These are phyloP conservation scores for Odocoileus virginianus DNA, from an alignment of 2,113 vertebrate species.

Conservation along the genomic window DNA sequence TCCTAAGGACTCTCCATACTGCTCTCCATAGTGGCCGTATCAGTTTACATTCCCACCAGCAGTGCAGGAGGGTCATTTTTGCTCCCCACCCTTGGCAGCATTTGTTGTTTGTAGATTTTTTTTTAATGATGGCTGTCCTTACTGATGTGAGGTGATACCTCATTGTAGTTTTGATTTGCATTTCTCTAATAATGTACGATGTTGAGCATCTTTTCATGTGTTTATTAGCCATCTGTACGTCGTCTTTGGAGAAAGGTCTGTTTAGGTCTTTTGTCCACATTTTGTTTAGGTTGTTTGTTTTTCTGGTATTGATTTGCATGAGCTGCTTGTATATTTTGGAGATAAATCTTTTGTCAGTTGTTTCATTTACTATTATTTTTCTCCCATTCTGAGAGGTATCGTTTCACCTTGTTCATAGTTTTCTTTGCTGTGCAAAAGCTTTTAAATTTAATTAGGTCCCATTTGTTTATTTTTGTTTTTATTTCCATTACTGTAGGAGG, in stretches of 20 bases:
- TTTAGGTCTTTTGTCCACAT: not conserved
- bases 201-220: not conserved
- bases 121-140: not conserved
- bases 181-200: not conserved
- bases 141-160: not conserved
- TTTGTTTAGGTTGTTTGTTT: not conserved
- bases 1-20: not conserved
- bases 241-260: too few relatives aligned
- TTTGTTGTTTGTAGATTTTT: not conserved
- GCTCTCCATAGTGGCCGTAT: not conserved
- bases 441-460: not conserved
- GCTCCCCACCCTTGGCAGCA: not conserved
- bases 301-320: not conserved
- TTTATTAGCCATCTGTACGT: not conserved
- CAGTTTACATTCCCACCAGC: not conserved
- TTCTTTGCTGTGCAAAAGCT: not conserved
- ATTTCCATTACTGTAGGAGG: not conserved
- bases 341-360: not conserved
- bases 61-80: not conserved
- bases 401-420: not conserved
- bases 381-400: not conserved
- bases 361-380: not conserved
- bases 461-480: not conserved
- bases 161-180: not conserved
- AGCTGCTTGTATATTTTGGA: not conserved